Conservation (phyloP, 2,888 invertebrate species). For the Gerosis bhagava region DNA sequence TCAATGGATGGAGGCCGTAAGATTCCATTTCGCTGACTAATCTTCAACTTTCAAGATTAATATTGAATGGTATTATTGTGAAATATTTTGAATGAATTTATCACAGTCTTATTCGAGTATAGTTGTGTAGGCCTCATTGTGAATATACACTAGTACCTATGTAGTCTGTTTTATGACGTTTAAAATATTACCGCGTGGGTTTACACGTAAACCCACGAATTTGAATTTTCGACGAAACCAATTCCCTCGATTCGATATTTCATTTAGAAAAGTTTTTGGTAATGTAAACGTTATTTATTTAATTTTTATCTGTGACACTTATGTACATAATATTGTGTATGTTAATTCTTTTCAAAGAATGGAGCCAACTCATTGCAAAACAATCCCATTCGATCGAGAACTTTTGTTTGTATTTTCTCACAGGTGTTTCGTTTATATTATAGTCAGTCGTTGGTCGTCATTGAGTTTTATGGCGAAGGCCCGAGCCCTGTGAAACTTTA, state of each 20-base stretch:
- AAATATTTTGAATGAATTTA: constrained; percentile 24
- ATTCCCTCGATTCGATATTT: no score
- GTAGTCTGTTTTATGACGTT: constrained; percentile 27
- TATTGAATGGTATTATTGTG: constrained; percentile 17
- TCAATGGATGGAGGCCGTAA: constrained; percentile 16
- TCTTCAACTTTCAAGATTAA: constrained; percentile 12
- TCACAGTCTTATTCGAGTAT: constrained; percentile 6
- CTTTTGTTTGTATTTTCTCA: constrained; percentile 75
- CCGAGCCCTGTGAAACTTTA: constrained; percentile 72
- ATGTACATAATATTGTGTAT: no score
- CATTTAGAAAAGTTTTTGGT: no score
- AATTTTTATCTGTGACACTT: no score
- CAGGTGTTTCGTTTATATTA: constrained; percentile 69
- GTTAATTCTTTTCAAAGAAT: constrained; percentile 4
- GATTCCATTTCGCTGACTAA: constrained; percentile 19
- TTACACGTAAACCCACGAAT: no score
- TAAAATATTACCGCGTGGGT: constrained; percentile 28
- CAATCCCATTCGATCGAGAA: constrained; percentile 38
- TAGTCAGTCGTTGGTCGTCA: constrained; percentile 55
- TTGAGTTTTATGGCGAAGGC: constrained; percentile 73
- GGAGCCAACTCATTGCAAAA: constrained; percentile 27
- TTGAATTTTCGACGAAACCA: no score
- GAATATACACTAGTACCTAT: no score
- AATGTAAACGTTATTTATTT: no score
- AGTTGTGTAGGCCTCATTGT: constrained; percentile 20